A percentile compares a stretch with the other conserved stretches of the same genome.
Evolutionary conservation across 2,797 vertebrate species (phyloP).

Genomic region (Arremon brunneinucha): DNA sequence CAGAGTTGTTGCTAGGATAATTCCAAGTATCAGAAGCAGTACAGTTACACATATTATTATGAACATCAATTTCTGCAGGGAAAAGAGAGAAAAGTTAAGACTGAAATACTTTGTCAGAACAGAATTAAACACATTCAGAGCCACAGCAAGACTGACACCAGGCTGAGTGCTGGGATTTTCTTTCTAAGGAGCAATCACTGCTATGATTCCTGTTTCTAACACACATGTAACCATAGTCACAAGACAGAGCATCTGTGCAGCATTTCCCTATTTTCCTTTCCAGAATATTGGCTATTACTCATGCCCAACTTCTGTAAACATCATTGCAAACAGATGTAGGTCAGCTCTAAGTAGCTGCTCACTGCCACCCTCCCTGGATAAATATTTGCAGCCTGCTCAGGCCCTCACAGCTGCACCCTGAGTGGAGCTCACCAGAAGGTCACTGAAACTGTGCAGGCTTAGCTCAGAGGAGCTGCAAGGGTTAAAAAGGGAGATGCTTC

Average conservation of each 20-base stretch:
- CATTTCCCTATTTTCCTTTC: neutral
- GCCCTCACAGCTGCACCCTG: neutral
- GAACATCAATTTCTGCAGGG: slow-evolving; percentile 84
- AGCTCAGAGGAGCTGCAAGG: neutral
- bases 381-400: slow-evolving; percentile 1
- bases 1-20: slow-evolving; percentile 79
- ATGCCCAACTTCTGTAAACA: neutral
- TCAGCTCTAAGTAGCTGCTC: neutral
- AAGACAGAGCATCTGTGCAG: neutral
- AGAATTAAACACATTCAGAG: neutral
- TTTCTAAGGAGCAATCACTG: neutral
- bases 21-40: slow-evolving; percentile 81
- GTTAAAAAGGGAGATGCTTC: neutral
- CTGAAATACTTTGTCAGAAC: neutral
- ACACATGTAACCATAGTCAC: neutral
- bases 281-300: neutral
- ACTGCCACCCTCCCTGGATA: neutral
- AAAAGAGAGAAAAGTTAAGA: slow-evolving; percentile 42
- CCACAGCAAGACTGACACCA: neutral
- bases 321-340: neutral
- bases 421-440: neutral
- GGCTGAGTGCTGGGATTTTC: neutral
- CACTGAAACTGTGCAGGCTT: accelerated
- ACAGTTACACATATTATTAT: slow-evolving; percentile 79
- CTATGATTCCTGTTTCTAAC: neutral